Base-by-base conservation (phyloP, 2,888 invertebrate genomes). In the Drosophila paramelanica region DNA sequence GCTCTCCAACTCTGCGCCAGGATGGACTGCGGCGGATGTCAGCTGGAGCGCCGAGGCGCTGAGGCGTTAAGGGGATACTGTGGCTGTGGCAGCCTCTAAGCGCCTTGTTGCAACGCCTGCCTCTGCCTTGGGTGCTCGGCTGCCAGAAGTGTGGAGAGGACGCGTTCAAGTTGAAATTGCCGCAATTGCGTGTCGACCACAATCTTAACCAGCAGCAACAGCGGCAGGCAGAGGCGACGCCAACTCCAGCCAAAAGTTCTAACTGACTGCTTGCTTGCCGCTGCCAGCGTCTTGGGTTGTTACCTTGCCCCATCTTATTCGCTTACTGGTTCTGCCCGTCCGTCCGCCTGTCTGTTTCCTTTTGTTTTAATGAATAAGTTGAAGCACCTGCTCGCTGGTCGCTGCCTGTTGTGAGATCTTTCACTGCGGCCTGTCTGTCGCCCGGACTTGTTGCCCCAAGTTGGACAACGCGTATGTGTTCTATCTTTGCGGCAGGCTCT, bases 311-410 rank as follows among this genome's bases (percentile, higher is more conserved):
- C 46, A 6, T 20, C 17, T 20, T 27, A 20, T 36, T 42, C 49
- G 11, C 45, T 20, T 27, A 17, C 50, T 56, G 42, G 11, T 53
- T 39, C 52, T 33, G 57, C 45, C 50, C 38, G 59, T 66, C 66
- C 41, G 60, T 49, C 57, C 45, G 42, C 36, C 59, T 46, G 62
- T 66, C 81, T 77, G 71, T 56, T 82, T 83, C 83, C 81, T 77
- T 81, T 85, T 85, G 74, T 86, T 83, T 80, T 83, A 88, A 88
- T 85, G 88, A 86, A 85, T 83, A 86, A 86, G 77, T 76, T 81
- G 77, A 55, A 85, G 88, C 85, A 86, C 85, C 85, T 86, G 85
- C 85, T 85, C 77, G 80, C 59, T 72, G 67, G 43, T 36, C 72
- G 61, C 46, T 71, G 67, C 74, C 55, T 51, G 80, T 72, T 68